Conservation (phyloP, 2,113 vertebrate species). For the Lucifuga dentata region DNA sequence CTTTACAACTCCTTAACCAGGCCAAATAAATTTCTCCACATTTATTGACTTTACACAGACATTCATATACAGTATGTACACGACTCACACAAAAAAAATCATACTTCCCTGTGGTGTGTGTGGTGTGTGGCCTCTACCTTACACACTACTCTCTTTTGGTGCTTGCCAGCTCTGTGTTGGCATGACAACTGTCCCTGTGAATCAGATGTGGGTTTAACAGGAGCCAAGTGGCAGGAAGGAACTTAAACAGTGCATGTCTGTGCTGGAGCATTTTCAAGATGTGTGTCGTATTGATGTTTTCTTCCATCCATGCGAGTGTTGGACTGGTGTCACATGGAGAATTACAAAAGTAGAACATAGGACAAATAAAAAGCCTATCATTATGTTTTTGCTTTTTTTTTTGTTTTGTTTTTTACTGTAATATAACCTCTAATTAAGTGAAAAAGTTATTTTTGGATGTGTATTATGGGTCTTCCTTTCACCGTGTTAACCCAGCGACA, state of each 20-base stretch:
- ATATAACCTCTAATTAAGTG: too few species aligned
- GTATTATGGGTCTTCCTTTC: too few species aligned
- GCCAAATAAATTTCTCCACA: not conserved
- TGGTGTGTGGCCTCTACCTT: slow-evolving; percentile 19
- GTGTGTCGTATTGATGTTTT: slow-evolving; percentile 20
- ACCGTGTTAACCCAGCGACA: too few species aligned
- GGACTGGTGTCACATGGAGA: slow-evolving; percentile 19
- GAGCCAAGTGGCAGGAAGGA: slow-evolving; percentile 53
- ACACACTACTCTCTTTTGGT: slow-evolving; percentile 29
- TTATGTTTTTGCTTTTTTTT: not conserved
- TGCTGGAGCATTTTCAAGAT: slow-evolving; percentile 34
- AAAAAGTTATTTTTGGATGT: too few species aligned
- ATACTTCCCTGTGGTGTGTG: slow-evolving; percentile 1
- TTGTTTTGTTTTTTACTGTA: too few species aligned
- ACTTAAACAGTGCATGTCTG: slow-evolving; percentile 51
- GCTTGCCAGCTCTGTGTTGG: slow-evolving; percentile 51
- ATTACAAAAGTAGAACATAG: not conserved
- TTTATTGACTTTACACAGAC: too few species aligned
- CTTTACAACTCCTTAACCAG: not conserved
- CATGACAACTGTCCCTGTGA: slow-evolving; percentile 57
- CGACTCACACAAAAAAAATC: not conserved
- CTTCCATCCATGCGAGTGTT: not conserved
- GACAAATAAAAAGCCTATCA: not conserved
- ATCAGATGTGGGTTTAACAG: slow-evolving; percentile 56
- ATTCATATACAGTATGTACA: not conserved